Conservation (phyloP, 2,113 vertebrate species). For the Calyptomena viridis region DNA sequence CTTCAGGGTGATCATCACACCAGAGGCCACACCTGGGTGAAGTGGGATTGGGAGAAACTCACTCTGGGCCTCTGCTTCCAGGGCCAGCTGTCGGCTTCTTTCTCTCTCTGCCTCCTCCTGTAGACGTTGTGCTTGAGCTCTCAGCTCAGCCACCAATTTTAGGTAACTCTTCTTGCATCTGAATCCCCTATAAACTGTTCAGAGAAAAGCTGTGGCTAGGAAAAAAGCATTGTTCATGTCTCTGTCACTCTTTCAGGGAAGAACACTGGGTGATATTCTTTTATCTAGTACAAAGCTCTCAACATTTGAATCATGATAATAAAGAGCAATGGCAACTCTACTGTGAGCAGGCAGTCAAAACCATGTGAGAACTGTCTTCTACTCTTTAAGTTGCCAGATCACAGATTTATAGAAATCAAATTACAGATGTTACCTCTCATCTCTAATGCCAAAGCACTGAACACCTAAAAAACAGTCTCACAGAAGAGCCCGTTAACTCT, state of each 20-base stretch:
- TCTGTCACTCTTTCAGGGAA: neutral
- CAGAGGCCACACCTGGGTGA: accelerated
- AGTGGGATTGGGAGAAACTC: slow-evolving; percentile 15
- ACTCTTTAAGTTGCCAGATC: neutral
- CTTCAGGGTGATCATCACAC: accelerated
- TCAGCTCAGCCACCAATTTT: slow-evolving; percentile 53
- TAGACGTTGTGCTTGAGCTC: neutral
- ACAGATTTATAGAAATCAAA: neutral
- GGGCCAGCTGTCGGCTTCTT: neutral
- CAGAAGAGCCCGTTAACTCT: neutral
- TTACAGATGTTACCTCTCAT: neutral
- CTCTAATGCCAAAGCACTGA: neutral
- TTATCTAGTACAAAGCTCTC: neutral
- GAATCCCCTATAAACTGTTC: slow-evolving; percentile 58
- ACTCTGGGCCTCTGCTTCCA: slow-evolving; percentile 45
- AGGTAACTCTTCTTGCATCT: slow-evolving; percentile 49
- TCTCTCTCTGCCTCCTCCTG: slow-evolving; percentile 57
- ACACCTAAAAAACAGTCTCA: neutral
- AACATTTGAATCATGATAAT: neutral
- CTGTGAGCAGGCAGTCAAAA: neutral
- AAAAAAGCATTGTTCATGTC: neutral
- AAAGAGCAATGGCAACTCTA: neutral
- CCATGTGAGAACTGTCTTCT: neutral
- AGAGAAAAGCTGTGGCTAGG: neutral
- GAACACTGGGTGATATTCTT: neutral